A percentile compares a stretch with the other conserved stretches of the same genome.
Evolutionary conservation across 2,888 invertebrate genomes (phyloP).

Genomic region (Pogonocherus hispidulus): DNA sequence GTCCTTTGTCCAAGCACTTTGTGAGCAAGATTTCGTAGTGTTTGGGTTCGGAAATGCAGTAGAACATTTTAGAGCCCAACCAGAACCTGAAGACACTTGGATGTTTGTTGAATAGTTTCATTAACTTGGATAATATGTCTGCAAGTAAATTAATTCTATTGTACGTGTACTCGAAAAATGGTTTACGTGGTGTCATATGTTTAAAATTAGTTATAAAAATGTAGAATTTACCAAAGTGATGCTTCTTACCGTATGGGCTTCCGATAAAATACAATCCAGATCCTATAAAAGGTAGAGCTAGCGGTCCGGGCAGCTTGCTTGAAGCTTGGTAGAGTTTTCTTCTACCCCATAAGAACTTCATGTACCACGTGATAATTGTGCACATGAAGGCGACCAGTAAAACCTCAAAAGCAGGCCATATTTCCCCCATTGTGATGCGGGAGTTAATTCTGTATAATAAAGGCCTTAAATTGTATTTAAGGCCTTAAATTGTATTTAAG

Average conservation of each 20-base stretch:
- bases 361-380: constrained; percentile 45
- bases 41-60: constrained; percentile 54
- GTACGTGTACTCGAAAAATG: no score
- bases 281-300: constrained; percentile 54
- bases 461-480: not conserved
- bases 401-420: constrained; percentile 26
- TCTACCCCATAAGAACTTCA: constrained; percentile 52
- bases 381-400: constrained; percentile 30
- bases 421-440: no score
- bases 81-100: constrained; percentile 54
- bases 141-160: constrained; percentile 27
- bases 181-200: no score
- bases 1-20: constrained; percentile 54
- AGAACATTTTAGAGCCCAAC: constrained; percentile 56
- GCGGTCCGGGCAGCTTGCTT: constrained; percentile 51
- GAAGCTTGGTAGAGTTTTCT: constrained; percentile 52
- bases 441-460: no score
- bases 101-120: constrained; percentile 46
- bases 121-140: constrained; percentile 50
- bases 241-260: constrained; percentile 49
- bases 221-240: no score
- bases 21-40: constrained; percentile 57
- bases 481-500: no score
- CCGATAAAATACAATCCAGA: constrained; percentile 53
- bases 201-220: no score